These are phyloP conservation scores for Tetramorium simillimum DNA, from an alignment of 1,140 invertebrate genomes.

Conservation along the genomic window DNA sequence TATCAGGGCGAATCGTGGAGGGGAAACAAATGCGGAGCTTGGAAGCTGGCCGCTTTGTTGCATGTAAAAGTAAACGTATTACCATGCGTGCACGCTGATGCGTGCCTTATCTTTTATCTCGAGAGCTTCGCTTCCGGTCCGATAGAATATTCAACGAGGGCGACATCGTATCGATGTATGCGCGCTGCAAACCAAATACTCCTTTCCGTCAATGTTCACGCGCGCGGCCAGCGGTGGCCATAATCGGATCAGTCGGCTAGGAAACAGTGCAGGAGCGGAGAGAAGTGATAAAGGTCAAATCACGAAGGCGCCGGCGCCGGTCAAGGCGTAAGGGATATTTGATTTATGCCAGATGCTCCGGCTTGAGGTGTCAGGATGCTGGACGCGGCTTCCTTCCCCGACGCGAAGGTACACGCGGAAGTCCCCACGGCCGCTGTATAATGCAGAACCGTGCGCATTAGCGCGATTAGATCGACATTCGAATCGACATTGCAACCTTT, in stretches of 20 bases:
- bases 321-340: slow-evolving; percentile 49
- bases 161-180: not conserved
- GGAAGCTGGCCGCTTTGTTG: not conserved
- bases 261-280: not conserved
- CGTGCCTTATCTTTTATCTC: slow-evolving; percentile 51
- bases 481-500: slow-evolving; percentile 55
- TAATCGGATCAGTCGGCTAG: slow-evolving; percentile 39
- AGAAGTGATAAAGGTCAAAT: slow-evolving; percentile 31
- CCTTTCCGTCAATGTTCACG: slow-evolving; percentile 17
- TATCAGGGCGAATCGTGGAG: slow-evolving; percentile 2
- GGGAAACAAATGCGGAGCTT: slow-evolving; percentile 25
- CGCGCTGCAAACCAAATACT: slow-evolving; percentile 58
- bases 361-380: slow-evolving; percentile 41
- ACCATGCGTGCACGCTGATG: slow-evolving; percentile 49
- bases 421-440: slow-evolving; percentile 62
- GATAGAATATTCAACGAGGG: slow-evolving; percentile 45
- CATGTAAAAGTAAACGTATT: slow-evolving; percentile 33
- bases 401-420: slow-evolving; percentile 2
- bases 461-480: slow-evolving; percentile 72
- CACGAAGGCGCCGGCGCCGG: not conserved
- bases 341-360: slow-evolving; percentile 54
- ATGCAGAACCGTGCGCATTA: slow-evolving; percentile 75
- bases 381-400: slow-evolving; percentile 45
- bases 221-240: not conserved
- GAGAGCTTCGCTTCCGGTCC: slow-evolving; percentile 41